Evolutionary conservation across 2,113 vertebrate species (phyloP), one percentile per base, ranked within the genome.

Genomic region (Bostrychus sinensis): DNA sequence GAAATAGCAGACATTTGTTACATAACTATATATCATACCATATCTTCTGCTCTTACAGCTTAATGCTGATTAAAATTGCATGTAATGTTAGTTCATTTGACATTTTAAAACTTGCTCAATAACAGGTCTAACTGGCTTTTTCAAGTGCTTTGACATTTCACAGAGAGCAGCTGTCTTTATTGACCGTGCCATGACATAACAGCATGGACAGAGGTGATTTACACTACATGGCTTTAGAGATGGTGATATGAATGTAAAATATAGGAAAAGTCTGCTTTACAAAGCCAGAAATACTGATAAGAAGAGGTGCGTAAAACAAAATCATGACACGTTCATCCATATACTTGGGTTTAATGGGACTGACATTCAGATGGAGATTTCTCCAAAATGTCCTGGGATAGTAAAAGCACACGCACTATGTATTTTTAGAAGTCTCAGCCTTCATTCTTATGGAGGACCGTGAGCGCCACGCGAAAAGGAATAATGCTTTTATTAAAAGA

Each of bases 61-160:
- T 4, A 12, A 3, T 2, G 3, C n/a, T 19, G 6, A 7, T 48
- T 14, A 9, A 26, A 22, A 28, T 5, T 57, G 37, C 41, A 10
- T 0, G 7, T 36, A 17, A 11, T 56, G 7, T 55, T 7, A 17
- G 7, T 34, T 68, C 17, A 51, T 7, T 41, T 75, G 45, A 64
- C 38, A 63, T 56, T 71, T 28, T 22, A 22, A 23, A 0, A 7
- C 5, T 28, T 4, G 30, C 38, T 66, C 16, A 23, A 7, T 28
- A 5, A 51, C 26, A 3, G 0, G 11, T 57, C 28, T 16, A 17
- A 56, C 17, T 48, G 7, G 2, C 13, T 53, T 22, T 66, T 58
- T 45, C 25, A 32, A 67, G 54, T 56, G 56, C 22, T 71, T 43
- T 67, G 62, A 2, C 55, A 61, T 77, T 69, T 78, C 26, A 60